Base-by-base conservation (phyloP, 2,888 invertebrate species). In the Stenolophus ochropezus region DNA sequence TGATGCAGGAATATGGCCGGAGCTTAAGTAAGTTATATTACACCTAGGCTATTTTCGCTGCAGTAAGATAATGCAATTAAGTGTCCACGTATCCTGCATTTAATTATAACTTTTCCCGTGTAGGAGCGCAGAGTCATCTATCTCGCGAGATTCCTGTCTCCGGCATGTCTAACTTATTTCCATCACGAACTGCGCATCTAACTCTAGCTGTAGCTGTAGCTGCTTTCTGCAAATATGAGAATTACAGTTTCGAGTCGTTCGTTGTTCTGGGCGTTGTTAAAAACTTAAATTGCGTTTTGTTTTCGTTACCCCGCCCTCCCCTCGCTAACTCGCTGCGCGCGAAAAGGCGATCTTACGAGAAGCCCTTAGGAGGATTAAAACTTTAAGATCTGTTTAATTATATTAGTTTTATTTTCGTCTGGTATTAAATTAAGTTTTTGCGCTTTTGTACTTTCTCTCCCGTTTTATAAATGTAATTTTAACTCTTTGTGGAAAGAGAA, bases 381-480 rank as follows among this genome's bases (percentile, higher is more conserved):
- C 79, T 79, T 79, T 79, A 71, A 79, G 79, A 79, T 69, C 69
- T 79, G 79, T 79, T 79, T 71, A 79, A 79, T 79, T 79, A 79
- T 79, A 79, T 79, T 79, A 79, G 79, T 79, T 79, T 79, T 79
- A 73, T 73, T 73, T 73, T 49, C 73, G 27, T 49, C 49, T 23
- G 33, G 79, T 71, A 79, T 79, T 79, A 79, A 79, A 79, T 79
- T 79, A 71, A 79, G 79, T 79, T 79, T 79, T 79, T 79, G 69
- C 51, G 65, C 69, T 65, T 69, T 47, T 77, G 16, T 61, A 61
- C 61, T 49, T 42, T 49, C 69, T 33, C 49, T 69, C 69, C 27
- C 71, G 53, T 71, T 79, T 69, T 79, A 65, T 79, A 79, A 79
- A 79, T 79, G 79, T 79, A 79, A 79, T 79, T 79, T 79, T 71